A percentile compares a stretch with the other conserved stretches of the same genome.
Evolutionary conservation across 2,797 vertebrate species (phyloP).

Genomic region (Sphenodon punctatus): DNA sequence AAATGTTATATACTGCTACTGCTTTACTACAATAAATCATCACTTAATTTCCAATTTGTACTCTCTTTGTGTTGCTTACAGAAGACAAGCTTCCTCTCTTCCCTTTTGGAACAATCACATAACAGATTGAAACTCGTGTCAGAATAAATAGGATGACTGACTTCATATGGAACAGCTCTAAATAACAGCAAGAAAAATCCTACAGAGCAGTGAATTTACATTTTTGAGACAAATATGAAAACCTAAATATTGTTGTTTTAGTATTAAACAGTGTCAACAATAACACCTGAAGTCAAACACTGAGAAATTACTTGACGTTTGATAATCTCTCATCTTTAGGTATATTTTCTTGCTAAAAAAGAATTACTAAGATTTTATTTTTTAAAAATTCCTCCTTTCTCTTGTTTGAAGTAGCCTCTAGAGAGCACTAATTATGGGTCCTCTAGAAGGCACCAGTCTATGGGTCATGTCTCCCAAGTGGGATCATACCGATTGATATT

Average conservation of each 20-base stretch:
- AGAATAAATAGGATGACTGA: not conserved
- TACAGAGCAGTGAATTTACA: not conserved
- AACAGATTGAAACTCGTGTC: not conserved
- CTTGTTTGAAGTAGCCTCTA: too few species aligned
- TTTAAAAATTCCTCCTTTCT: too few species aligned
- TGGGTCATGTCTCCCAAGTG: too few species aligned
- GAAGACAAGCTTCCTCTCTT: not conserved
- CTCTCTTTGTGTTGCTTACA: not conserved
- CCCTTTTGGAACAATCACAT: not conserved
- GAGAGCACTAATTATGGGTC: too few species aligned
- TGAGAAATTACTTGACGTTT: not conserved
- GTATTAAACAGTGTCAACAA: not conserved
- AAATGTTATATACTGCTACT: not conserved
- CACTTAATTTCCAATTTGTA: not conserved
- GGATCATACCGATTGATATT: too few species aligned
- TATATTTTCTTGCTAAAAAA: not conserved
- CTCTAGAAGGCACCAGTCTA: too few species aligned
- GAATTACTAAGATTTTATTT: not conserved
- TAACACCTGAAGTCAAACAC: not conserved
- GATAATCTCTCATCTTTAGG: not conserved
- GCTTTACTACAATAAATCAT: not conserved
- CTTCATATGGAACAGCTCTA: not conserved
- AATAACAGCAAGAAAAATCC: not conserved
- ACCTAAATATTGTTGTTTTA: not conserved
- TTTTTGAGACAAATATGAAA: not conserved